Conservation (phyloP, 1,140 invertebrate species). For the Acromyrmex heyeri region DNA sequence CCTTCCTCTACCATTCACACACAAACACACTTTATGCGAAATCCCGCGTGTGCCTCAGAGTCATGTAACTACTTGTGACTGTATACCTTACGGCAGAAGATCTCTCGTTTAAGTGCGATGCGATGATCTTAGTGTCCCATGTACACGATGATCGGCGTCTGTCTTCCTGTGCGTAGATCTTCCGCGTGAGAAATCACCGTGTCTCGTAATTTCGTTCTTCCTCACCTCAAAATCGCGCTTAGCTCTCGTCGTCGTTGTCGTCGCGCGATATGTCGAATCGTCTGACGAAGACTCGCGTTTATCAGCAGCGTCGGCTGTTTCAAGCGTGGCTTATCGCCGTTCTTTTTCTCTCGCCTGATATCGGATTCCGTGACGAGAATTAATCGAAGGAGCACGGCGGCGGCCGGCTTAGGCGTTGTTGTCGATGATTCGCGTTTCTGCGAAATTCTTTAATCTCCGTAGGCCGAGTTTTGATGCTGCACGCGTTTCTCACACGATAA, state of each 20-base stretch:
- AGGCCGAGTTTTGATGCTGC: constrained; percentile 25
- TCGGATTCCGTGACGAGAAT: constrained; percentile 44
- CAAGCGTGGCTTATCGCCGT: constrained; percentile 55
- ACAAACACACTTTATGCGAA: constrained; percentile 39
- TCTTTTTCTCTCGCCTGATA: constrained; percentile 45
- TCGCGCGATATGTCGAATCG: constrained; percentile 25
- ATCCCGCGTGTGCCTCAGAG: constrained; percentile 65
- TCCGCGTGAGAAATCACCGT: constrained; percentile 35
- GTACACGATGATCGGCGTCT: constrained; percentile 52
- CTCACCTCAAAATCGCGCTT: constrained; percentile 3
- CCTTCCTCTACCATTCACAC: constrained; percentile 16
- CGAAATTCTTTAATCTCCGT: constrained; percentile 5
- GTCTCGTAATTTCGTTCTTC: constrained; percentile 13
- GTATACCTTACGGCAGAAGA: constrained; percentile 69
- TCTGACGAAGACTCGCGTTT: constrained; percentile 55
- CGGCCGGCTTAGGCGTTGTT: constrained; percentile 1
- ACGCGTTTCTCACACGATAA: constrained; percentile 36
- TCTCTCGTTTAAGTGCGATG: constrained; percentile 56
- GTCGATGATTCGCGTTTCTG: constrained; percentile 39
- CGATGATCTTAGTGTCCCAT: constrained; percentile 65
- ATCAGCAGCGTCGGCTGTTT: constrained; percentile 57
- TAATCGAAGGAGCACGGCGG: constrained; percentile 28
- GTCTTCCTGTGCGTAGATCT: constrained; percentile 45
- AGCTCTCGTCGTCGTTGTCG: constrained; percentile 18
- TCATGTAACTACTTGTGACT: constrained; percentile 54